These are phyloP conservation scores for Capitulum mitella DNA, from an alignment of 2,888 invertebrate genomes.

Conservation along the genomic window DNA sequence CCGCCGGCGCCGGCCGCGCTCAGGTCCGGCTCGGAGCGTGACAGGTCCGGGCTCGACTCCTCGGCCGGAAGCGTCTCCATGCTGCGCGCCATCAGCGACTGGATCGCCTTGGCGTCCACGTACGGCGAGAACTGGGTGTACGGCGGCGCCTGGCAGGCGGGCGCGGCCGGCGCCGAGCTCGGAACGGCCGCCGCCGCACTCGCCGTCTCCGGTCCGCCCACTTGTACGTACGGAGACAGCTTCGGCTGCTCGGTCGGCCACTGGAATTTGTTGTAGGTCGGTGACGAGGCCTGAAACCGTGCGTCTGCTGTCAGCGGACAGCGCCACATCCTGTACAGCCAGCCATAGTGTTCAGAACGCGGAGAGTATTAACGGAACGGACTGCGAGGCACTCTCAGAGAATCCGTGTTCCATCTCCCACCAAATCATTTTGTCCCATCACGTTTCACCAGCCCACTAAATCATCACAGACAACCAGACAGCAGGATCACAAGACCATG, in stretches of 20 bases:
- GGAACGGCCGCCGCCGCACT: not conserved
- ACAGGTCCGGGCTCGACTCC: not conserved
- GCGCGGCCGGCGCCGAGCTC: not conserved
- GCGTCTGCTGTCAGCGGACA: too few species aligned
- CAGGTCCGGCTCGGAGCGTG: constrained; percentile 14
- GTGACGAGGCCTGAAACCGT: not conserved
- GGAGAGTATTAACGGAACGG: too few species aligned
- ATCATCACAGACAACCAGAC: too few species aligned
- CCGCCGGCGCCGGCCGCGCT: not conserved
- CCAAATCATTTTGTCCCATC: too few species aligned
- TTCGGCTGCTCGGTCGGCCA: not conserved
- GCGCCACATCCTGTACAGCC: too few species aligned
- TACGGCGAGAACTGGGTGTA: constrained; percentile 16
- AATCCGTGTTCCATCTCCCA: too few species aligned
- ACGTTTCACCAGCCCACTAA: too few species aligned
- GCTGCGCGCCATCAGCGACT: constrained; percentile 19
- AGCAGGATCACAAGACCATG: too few species aligned
- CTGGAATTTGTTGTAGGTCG: not conserved
- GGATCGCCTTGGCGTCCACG: constrained; percentile 15
- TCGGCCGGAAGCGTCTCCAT: not conserved
- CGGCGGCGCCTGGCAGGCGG: not conserved
- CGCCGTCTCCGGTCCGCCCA: not conserved
- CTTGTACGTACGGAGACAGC: not conserved
- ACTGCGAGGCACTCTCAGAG: too few species aligned
- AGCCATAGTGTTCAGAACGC: too few species aligned